Percentiles rank a stretch among this genome's conserved stretches.
Conservation (phyloP, 2,113 vertebrate genomes). For the Myanophis thanlyinensis region DNA sequence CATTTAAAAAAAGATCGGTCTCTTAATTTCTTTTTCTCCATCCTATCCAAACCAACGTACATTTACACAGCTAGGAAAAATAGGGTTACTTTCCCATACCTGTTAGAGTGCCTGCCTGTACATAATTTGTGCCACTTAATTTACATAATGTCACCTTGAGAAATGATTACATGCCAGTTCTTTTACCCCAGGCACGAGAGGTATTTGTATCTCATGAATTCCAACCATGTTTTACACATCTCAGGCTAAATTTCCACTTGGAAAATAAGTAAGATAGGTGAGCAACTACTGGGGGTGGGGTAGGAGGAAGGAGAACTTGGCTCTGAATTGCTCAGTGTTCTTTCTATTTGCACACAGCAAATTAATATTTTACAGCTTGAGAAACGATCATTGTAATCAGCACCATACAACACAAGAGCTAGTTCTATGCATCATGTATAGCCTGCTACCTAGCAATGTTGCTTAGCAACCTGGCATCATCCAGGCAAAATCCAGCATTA, state of each 20-base stretch:
- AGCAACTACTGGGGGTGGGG: neutral
- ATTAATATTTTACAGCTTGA: slow-evolving; percentile 37
- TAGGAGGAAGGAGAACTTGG: neutral
- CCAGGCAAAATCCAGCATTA: slow-evolving; percentile 63
- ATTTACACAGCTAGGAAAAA: neutral
- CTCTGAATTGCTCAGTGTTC: slow-evolving; percentile 19
- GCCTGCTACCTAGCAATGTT: slow-evolving; percentile 66
- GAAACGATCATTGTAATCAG: slow-evolving; percentile 21
- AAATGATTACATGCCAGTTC: neutral
- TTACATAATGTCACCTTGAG: neutral
- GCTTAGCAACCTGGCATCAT: slow-evolving; percentile 73
- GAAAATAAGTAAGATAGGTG: slow-evolving; percentile 5
- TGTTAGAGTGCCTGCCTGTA: neutral
- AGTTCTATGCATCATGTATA: slow-evolving; percentile 48
- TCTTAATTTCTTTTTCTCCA: neutral
- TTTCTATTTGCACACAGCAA: slow-evolving; percentile 24
- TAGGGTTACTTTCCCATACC: neutral
- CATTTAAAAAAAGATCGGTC: neutral
- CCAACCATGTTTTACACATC: neutral
- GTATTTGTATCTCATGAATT: neutral
- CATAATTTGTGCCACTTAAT: neutral
- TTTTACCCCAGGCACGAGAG: slow-evolving; percentile 38
- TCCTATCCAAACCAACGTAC: neutral
- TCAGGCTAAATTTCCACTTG: neutral
- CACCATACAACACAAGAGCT: slow-evolving; percentile 24